phyloP scores from a whole-genome alignment of 64 coral and sea anemone species.

The Pocillopora damicornis region DNA sequence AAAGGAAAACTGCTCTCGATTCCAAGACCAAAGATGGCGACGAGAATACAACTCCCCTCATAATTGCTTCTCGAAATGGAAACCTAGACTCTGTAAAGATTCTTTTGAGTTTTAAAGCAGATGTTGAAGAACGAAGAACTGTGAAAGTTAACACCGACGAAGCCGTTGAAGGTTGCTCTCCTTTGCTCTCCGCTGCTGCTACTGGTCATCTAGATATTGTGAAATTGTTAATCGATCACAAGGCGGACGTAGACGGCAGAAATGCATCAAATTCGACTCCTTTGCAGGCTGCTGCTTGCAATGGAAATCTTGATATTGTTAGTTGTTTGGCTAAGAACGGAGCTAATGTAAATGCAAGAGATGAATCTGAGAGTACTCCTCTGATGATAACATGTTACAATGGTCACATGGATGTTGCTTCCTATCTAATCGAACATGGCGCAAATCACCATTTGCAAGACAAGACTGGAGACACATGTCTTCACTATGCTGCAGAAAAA shows the following conservation, averaged over 20 bases:
- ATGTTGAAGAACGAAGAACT: constrained; percentile 14
- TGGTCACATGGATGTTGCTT: constrained; percentile 55
- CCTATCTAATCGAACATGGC: constrained; percentile 53
- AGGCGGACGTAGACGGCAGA: background rate
- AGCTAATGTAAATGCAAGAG: constrained; percentile 49
- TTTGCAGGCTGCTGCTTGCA: background rate
- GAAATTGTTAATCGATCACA: constrained; percentile 15
- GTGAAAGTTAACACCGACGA: too few relatives aligned
- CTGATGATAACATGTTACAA: constrained; percentile 73
- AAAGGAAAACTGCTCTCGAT: too few relatives aligned
- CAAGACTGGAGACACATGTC: constrained; percentile 53
- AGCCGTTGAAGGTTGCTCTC: background rate
- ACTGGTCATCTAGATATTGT: constrained; percentile 14
- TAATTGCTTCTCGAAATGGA: too few relatives aligned
- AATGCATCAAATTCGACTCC: background rate
- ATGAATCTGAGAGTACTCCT: constrained; percentile 69
- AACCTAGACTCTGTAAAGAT: too few relatives aligned
- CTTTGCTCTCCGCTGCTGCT: background rate
- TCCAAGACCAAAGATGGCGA: too few relatives aligned
- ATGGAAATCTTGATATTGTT: constrained; percentile 43
- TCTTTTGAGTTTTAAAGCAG: too few relatives aligned
- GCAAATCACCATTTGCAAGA: constrained; percentile 56
- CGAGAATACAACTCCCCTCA: too few relatives aligned
- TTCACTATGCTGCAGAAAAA: constrained; percentile 58
- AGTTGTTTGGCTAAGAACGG: constrained; percentile 47